A percentile compares a stretch with the other conserved stretches of the same genome.
These are phyloP conservation scores for Chrysolina haemoptera DNA, from an alignment of 2,888 invertebrate genomes.

Conservation along the genomic window DNA sequence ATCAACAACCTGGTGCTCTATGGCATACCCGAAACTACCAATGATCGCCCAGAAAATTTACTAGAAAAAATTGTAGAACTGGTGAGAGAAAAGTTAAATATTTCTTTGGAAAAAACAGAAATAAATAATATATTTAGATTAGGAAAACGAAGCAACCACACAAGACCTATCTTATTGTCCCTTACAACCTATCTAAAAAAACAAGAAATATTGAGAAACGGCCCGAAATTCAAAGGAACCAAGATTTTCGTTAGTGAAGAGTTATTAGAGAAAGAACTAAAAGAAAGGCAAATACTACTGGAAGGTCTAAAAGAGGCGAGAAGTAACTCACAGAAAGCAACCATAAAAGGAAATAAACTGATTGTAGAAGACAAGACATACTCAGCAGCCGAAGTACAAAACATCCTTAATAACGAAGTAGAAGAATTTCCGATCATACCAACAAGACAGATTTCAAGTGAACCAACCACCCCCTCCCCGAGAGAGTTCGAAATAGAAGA, in stretches of 20 bases:
- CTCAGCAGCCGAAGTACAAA: not conserved
- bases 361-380: not conserved
- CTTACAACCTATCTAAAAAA: slow-evolving; percentile 8
- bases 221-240: slow-evolving; percentile 23
- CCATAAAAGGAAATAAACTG: not conserved
- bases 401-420: no score
- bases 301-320: slow-evolving; percentile 19
- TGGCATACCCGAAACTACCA: slow-evolving; percentile 4
- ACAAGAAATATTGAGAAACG: slow-evolving; percentile 9
- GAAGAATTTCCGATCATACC: no score
- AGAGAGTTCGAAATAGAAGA: no score
- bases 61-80: not conserved
- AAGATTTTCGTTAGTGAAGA: slow-evolving; percentile 20
- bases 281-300: slow-evolving; percentile 2
- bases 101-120: not conserved
- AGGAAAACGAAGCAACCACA: slow-evolving; percentile 9
- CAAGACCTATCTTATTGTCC: slow-evolving; percentile 14
- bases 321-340: not conserved
- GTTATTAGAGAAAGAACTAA: slow-evolving; percentile 8
- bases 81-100: not conserved
- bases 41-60: slow-evolving; percentile 1
- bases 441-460: no score
- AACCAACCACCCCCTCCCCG: no score
- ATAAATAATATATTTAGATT: slow-evolving; percentile 5
- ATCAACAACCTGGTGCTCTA: slow-evolving; percentile 5